A percentile compares a stretch with the other conserved stretches of the same genome.
Conservation (phyloP, 2,888 invertebrate genomes). For the Lasioglossum figueresi region DNA sequence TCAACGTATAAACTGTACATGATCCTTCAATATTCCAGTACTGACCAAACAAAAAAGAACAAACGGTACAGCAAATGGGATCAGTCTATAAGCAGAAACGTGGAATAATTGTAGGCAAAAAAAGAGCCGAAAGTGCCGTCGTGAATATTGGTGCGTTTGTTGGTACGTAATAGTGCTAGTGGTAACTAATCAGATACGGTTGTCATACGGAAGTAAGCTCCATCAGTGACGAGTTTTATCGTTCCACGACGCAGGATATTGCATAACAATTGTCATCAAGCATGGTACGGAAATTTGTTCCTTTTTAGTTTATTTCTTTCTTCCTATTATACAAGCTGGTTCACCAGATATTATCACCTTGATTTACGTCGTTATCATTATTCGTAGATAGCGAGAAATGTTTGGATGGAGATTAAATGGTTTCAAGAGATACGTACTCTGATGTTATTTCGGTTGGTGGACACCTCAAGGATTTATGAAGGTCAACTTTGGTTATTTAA, state of each 20-base stretch:
- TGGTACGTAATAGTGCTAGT: constrained; percentile 67
- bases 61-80: constrained; percentile 26
- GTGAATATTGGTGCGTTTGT: constrained; percentile 51
- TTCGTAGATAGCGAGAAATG: background rate
- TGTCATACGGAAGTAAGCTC: constrained; percentile 29
- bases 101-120: constrained; percentile 21
- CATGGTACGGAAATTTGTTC: constrained; percentile 56
- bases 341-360: background rate
- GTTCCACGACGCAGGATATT: constrained; percentile 57
- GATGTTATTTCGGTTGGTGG: background rate
- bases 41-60: constrained; percentile 22
- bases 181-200: constrained; percentile 54
- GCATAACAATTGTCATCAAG: constrained; percentile 23
- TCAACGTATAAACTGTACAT: constrained; percentile 87
- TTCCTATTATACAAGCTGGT: constrained; percentile 19
- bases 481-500: background rate
- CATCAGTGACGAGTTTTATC: constrained; percentile 35
- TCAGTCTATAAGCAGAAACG: constrained; percentile 28
- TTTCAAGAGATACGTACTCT: background rate
- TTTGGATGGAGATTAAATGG: background rate
- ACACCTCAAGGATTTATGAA: background rate
- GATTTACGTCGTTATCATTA: background rate
- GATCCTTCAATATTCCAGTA: constrained; percentile 18
- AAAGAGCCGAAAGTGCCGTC: constrained; percentile 49
- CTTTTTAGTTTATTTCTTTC: constrained; percentile 41